These are phyloP conservation scores for Chaenogobius annularis DNA, from an alignment of 2,113 vertebrate species.

Conservation along the genomic window DNA sequence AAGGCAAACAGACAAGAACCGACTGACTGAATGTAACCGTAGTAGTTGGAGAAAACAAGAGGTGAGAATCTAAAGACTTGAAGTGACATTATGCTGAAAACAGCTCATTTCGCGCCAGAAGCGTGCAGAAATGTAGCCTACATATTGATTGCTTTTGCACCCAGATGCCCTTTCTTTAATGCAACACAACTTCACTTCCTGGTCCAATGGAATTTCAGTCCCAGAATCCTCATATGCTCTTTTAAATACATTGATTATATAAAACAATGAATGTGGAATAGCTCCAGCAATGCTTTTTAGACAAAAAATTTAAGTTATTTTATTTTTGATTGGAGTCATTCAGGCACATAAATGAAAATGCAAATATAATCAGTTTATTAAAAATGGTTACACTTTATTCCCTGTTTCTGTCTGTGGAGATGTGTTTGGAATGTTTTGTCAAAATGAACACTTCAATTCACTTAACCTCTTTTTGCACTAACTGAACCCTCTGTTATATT, in stretches of 20 bases:
- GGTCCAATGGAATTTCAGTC: not conserved
- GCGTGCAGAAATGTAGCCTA: not conserved
- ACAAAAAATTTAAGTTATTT: not conserved
- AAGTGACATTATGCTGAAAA: not conserved
- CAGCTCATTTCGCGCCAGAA: not conserved
- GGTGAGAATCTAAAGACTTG: not conserved
- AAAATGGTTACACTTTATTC: no score
- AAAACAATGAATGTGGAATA: not conserved
- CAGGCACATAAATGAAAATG: not conserved
- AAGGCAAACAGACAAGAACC: slow-evolving; percentile 70
- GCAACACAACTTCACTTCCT: not conserved
- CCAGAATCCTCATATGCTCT: no score
- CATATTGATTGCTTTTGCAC: not conserved
- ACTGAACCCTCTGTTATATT: not conserved
- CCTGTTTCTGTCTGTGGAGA: no score
- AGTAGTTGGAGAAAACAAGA: slow-evolving; percentile 34
- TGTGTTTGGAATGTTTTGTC: no score
- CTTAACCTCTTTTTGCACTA: not conserved
- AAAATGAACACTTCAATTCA: not conserved
- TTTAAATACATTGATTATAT: not conserved
- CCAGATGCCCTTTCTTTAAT: not conserved
- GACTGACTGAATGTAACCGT: slow-evolving; percentile 82
- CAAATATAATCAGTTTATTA: not conserved
- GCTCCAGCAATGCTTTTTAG: not conserved
- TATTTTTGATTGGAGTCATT: not conserved